These are phyloP conservation scores for Calephelis virginiensis DNA, from an alignment of 1,140 invertebrate species.

Conservation along the genomic window DNA sequence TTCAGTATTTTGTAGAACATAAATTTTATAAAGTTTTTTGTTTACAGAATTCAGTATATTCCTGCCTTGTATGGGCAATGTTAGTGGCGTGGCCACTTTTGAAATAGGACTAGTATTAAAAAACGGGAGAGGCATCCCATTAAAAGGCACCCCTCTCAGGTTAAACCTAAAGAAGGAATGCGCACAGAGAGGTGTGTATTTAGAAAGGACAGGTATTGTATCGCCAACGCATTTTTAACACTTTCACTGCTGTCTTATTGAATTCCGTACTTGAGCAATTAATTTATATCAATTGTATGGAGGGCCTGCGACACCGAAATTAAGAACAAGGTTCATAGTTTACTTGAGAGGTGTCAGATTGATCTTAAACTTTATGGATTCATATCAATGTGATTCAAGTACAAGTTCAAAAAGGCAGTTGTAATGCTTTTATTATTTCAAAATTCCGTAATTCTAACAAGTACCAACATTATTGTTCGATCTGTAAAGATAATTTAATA, in stretches of 20 bases:
- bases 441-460: conserved; percentile 17
- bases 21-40: conserved; percentile 30
- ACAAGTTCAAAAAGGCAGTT: conserved; percentile 22
- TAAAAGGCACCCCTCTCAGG: conserved; percentile 93
- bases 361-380: no score
- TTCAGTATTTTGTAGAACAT: background rate
- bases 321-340: no score
- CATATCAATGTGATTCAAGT: conserved; percentile 2
- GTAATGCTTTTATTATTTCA: conserved; percentile 48
- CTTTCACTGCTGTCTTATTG: conserved; percentile 57
- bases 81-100: conserved; percentile 92
- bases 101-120: conserved; percentile 93
- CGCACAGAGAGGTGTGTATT: conserved; percentile 91
- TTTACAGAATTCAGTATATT: conserved; percentile 92
- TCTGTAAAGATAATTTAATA: conserved; percentile 29
- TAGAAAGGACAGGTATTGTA: conserved; percentile 80
- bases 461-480: background rate
- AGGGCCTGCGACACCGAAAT: no score
- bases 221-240: conserved; percentile 80
- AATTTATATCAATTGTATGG: no score
- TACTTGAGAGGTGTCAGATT: background rate
- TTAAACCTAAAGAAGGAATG: conserved; percentile 96
- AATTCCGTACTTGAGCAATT: conserved; percentile 27
- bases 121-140: conserved; percentile 84
- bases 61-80: conserved; percentile 93